Percentiles rank a stretch among this genome's conserved stretches.
Evolutionary conservation across 64 coral and sea anemone genomes (phyloP).

Genomic region (Porites lutea): DNA sequence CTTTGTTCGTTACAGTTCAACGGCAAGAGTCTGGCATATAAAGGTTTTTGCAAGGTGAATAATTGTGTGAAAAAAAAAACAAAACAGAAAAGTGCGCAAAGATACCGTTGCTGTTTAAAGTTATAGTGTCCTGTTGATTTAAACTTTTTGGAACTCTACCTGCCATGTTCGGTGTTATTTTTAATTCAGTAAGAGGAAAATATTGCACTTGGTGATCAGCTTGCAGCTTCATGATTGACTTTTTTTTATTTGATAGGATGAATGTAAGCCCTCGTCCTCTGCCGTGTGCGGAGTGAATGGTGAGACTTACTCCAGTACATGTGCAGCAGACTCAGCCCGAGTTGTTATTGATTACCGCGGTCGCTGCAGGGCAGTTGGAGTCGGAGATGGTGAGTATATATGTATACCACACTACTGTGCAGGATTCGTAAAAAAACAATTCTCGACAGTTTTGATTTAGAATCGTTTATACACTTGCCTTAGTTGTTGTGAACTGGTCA

Average conservation of each 20-base stretch:
- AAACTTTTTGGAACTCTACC: too few species aligned
- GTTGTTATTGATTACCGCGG: conserved; percentile 89
- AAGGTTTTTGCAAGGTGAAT: conserved; percentile 93
- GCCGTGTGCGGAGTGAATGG: conserved; percentile 86
- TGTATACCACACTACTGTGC: not conserved
- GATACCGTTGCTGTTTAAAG: too few species aligned
- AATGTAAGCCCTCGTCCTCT: conserved; percentile 68
- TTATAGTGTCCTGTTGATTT: too few species aligned
- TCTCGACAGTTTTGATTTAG: too few species aligned
- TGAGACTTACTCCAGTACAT: conserved; percentile 86
- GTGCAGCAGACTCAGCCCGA: conserved; percentile 71
- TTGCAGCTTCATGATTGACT: not conserved
- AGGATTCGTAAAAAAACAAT: too few species aligned
- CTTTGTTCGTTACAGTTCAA: conserved; percentile 84
- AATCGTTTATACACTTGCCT: too few species aligned
- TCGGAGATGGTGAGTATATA: conserved; percentile 41
- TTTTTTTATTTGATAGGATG: conserved; percentile 23
- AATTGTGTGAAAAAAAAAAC: not conserved
- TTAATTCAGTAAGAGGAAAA: not conserved
- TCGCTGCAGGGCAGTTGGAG: conserved; percentile 76
- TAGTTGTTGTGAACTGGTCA: too few species aligned
- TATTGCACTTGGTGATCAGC: not conserved
- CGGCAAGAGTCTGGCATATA: conserved; percentile 81
- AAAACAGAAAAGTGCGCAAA: not conserved
- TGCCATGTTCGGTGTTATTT: too few species aligned